Base-by-base conservation (phyloP, 2,888 invertebrate genomes). In the Amphimallon solstitiale region DNA sequence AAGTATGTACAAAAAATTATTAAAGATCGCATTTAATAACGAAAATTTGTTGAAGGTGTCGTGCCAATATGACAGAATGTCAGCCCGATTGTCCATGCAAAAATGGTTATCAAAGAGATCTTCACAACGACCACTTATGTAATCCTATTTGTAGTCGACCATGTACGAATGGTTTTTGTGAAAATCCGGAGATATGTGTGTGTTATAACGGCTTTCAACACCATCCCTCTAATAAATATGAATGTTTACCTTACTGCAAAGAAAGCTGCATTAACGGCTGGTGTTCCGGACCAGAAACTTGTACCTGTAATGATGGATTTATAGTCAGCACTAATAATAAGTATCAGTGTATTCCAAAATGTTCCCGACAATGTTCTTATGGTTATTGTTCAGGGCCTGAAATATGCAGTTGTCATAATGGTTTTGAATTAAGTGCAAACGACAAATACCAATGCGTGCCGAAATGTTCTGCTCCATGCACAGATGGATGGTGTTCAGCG, bases 121-220 rank as follows among this genome's bases (percentile, higher is more conserved):
- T 7, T 4, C 1, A 29, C 2, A 29, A 43, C 10, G 1, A 1
- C 9, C 14, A 15, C 29, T 5, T 52, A 49, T 71, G 72, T 37
- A 63, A 56, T 17, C 88, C 90, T 10, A 40, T 43, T 0, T 90
- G 90, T 71, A 70, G 71, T 9, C 67, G 71, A 10, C 67, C 70
- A 65, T 86, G 86, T 23, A 79, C 80, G 1, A 73, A 82, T 67
- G 86, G 85, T 83, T 81, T 69, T 23, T 76, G 75, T 37, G 64
- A 66, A 21, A 67, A 63, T n/a, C 72, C 68, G 29, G 68, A 84
- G 66, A 76, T 43, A 48, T 65, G 52, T 66, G 61, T 45, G 1
- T 71, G 69, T 21, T 54, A 67, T n/a, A 7, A 59, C 1, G 72
- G 72, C n/a, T 66, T 37, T 37, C 37, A 15, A 6, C 12, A 59